Conservation (phyloP, 2,797 vertebrate genomes). For the Sebastes jordani region DNA sequence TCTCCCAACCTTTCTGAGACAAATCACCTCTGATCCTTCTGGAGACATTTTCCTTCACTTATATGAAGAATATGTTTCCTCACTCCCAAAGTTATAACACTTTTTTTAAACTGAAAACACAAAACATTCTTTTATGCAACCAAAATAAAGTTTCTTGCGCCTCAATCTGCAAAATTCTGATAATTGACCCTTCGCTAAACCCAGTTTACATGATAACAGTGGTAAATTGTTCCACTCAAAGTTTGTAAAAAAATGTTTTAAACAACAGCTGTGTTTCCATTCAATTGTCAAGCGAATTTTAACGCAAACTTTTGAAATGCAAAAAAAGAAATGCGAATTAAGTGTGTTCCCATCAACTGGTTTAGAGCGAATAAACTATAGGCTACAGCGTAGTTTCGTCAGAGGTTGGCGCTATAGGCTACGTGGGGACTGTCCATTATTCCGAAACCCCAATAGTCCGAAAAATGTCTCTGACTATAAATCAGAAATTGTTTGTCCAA, state of each 20-base stretch:
- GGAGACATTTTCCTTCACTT: constrained; percentile 1
- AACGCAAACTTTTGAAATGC: no score
- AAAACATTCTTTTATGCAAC: neutral
- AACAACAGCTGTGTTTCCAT: neutral
- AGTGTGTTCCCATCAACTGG: no score
- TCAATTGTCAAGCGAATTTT: no score
- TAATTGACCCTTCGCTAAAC: neutral
- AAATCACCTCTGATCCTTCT: neutral
- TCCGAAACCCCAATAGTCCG: no score
- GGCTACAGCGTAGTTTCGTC: no score
- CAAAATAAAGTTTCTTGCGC: neutral
- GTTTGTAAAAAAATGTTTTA: neutral
- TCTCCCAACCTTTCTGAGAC: neutral
- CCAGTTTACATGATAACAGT: neutral
- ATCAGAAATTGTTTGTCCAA: no score
- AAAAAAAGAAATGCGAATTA: no score
- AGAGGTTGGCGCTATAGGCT: no score
- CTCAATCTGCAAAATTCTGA: neutral
- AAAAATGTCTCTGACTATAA: no score
- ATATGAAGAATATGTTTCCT: neutral
- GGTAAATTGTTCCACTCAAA: neutral
- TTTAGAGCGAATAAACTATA: no score
- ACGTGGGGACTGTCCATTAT: no score
- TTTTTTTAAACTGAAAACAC: neutral
- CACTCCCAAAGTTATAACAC: neutral